These are phyloP conservation scores for Pipistrellus kuhlii DNA, from an alignment of 2,797 vertebrate genomes.

Conservation along the genomic window DNA sequence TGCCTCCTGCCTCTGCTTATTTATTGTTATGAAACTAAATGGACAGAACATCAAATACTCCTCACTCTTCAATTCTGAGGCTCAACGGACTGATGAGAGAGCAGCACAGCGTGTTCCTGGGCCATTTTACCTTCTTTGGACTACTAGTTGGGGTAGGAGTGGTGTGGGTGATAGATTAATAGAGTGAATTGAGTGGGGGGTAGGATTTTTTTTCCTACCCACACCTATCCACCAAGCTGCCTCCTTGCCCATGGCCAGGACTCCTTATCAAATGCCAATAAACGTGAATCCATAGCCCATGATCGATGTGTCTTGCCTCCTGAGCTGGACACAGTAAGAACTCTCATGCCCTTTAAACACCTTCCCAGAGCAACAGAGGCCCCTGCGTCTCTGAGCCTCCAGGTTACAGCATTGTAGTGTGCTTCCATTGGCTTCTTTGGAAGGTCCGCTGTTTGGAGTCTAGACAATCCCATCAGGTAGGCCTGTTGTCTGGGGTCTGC, in stretches of 20 bases:
- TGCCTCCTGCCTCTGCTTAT: not conserved
- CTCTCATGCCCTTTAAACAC: not conserved
- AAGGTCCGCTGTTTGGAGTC: not conserved
- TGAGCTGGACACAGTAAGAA: not conserved
- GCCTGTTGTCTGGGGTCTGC: not conserved
- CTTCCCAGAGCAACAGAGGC: not conserved
- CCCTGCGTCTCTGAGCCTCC: not conserved
- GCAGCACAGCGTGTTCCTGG: not conserved
- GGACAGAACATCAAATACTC: not conserved
- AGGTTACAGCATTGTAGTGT: not conserved
- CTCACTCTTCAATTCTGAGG: not conserved
- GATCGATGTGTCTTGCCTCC: not conserved
- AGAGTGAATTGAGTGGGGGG: constrained; percentile 9
- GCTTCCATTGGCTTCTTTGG: not conserved
- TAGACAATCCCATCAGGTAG: not conserved
- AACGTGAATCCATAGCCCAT: constrained; percentile 36
- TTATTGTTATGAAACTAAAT: constrained; percentile 35
- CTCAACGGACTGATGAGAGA: not conserved
- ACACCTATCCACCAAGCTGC: not conserved
- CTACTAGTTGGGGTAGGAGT: not conserved
- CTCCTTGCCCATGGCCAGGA: not conserved
- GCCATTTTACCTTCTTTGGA: constrained; percentile 57
- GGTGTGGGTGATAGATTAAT: not conserved
- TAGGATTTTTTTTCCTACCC: constrained; percentile 43
- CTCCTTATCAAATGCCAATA: constrained; percentile 51